Evolutionary conservation across 1,140 invertebrate genomes (phyloP).

Genomic region (Euura lappo): DNA sequence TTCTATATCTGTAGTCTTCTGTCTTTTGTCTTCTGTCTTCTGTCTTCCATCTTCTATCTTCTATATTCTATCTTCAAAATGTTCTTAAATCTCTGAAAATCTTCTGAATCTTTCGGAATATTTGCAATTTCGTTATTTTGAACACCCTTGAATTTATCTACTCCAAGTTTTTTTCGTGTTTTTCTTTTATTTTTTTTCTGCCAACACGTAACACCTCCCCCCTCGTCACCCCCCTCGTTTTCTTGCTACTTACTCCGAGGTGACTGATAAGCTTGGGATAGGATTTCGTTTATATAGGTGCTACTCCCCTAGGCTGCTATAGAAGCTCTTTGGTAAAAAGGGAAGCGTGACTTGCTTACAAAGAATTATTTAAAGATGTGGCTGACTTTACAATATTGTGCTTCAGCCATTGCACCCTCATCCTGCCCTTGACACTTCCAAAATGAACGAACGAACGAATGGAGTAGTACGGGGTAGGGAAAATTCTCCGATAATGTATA

Average conservation of each 20-base stretch:
- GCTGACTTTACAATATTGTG: slow-evolving; percentile 13
- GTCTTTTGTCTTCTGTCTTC: too few relatives aligned
- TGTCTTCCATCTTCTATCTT: too few relatives aligned
- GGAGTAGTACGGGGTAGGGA: not conserved
- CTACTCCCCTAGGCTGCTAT: not conserved
- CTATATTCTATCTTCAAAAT: too few relatives aligned
- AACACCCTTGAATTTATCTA: too few relatives aligned
- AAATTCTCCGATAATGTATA: slow-evolving; percentile 8
- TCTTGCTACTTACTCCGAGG: not conserved
- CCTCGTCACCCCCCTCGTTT: not conserved
- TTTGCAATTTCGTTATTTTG: too few relatives aligned
- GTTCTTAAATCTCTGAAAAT: too few relatives aligned
- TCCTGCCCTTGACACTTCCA: slow-evolving; percentile 10
- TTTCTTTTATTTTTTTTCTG: too few relatives aligned
- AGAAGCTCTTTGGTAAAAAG: not conserved
- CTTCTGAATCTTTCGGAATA: too few relatives aligned
- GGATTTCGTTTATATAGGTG: too few relatives aligned
- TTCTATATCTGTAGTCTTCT: too few relatives aligned
- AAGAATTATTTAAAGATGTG: not conserved
- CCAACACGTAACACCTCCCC: not conserved
- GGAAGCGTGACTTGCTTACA: not conserved
- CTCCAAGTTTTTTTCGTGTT: too few relatives aligned
- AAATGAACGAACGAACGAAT: slow-evolving; percentile 1
- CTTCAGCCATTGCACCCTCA: not conserved
- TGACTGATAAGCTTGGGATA: not conserved